phyloP scores from a whole-genome alignment of 2,797 vertebrate species.

The Myotis daubentonii region DNA sequence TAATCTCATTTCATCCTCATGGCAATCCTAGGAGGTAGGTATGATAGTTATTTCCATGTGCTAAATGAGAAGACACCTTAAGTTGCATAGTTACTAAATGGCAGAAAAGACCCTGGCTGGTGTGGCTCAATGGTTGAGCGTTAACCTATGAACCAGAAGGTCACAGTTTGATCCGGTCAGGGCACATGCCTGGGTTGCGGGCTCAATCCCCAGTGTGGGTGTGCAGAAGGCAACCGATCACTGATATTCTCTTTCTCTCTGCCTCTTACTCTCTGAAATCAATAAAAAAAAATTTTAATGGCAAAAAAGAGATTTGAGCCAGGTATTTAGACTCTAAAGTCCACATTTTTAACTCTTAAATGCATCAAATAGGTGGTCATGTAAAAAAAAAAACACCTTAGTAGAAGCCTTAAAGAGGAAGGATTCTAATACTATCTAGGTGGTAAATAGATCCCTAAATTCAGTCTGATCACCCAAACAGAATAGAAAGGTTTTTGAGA shows the following conservation, averaged over 20 bases:
- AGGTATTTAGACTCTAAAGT: neutral
- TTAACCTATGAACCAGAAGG: no score
- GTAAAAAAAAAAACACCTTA: neutral
- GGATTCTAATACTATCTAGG: neutral
- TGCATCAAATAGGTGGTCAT: neutral
- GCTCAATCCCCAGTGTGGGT: no score
- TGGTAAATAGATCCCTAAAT: neutral
- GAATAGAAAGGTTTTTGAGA: neutral
- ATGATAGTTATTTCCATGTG: neutral
- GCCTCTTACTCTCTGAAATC: no score
- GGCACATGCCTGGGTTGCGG: no score
- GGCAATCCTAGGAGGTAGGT: neutral
- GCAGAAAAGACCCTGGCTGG: neutral
- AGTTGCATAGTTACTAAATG: neutral
- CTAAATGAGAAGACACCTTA: neutral
- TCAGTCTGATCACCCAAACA: neutral
- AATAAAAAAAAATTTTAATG: neutral
- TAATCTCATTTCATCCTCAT: neutral
- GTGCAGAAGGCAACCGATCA: no score
- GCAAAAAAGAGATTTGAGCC: neutral
- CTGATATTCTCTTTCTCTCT: no score
- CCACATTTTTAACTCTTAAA: neutral
- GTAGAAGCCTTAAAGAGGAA: neutral
- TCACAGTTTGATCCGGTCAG: no score
- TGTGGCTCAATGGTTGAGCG: no score